These are phyloP conservation scores for Lytechinus variegatus DNA, from an alignment of 35 echinoderm and acorn worm genomes.

Conservation along the genomic window DNA sequence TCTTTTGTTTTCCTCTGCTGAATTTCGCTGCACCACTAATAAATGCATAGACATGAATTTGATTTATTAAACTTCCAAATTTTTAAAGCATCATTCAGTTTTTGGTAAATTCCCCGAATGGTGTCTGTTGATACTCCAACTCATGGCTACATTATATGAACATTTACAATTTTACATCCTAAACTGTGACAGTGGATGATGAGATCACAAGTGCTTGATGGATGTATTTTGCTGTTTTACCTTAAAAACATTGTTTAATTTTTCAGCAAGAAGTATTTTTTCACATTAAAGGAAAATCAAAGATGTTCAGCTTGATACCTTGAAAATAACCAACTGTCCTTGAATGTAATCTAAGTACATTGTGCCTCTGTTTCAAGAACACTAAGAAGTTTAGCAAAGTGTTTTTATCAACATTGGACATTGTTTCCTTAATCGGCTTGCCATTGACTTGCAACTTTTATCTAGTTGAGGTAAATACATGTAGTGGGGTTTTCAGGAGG, in stretches of 20 bases:
- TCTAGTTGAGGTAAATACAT: not conserved
- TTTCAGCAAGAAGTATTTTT: not conserved
- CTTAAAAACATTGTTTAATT: not conserved
- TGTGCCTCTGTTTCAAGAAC: not conserved
- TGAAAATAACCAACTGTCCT: not conserved
- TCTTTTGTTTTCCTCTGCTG: too few species aligned
- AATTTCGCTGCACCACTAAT: too few species aligned
- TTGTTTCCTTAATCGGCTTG: not conserved
- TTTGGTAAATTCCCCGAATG: too few species aligned
- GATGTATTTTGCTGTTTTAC: too few species aligned
- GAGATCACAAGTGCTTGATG: too few species aligned
- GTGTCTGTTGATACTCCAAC: too few species aligned
- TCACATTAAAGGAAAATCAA: not conserved
- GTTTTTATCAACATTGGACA: constrained; percentile 13
- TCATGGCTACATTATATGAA: too few species aligned
- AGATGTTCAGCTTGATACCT: not conserved
- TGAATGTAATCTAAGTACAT: not conserved
- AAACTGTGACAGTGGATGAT: too few species aligned
- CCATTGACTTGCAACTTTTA: not conserved
- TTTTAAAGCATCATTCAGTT: too few species aligned
- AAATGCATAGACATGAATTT: too few species aligned
- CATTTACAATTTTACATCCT: too few species aligned
- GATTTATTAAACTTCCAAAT: too few species aligned
- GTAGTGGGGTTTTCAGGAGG: not conserved
- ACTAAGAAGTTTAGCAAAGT: not conserved